Evolutionary conservation across 2,113 vertebrate genomes (phyloP).

Genomic region (Actenoides lindsayi): DNA sequence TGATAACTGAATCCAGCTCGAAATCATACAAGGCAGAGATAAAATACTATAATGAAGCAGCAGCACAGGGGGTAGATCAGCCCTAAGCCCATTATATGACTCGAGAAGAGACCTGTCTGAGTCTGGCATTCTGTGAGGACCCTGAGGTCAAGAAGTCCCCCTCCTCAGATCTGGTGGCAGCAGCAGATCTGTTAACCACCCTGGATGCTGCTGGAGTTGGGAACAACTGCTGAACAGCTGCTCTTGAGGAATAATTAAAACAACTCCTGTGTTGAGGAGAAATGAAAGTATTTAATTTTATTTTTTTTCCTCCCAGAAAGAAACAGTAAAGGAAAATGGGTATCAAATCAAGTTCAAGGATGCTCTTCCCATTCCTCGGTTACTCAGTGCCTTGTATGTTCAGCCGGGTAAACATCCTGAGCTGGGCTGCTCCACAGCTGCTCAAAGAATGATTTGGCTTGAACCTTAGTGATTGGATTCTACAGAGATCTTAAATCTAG

Average conservation of each 20-base stretch:
- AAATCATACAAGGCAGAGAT: neutral
- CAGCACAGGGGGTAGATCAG: neutral
- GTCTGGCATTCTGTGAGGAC: neutral
- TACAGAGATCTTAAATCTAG: neutral
- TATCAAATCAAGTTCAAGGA: neutral
- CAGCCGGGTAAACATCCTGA: neutral
- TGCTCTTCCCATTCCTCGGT: neutral
- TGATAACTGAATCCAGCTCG: neutral
- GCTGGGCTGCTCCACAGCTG: neutral
- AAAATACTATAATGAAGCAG: neutral
- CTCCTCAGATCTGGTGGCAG: neutral
- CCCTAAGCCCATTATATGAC: neutral
- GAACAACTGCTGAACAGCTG: neutral
- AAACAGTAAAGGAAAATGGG: neutral
- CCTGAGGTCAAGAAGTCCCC: neutral
- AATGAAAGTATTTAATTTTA: neutral
- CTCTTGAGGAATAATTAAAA: neutral
- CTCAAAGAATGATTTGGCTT: neutral
- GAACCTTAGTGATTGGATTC: neutral
- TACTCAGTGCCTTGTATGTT: neutral
- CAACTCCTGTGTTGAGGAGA: neutral
- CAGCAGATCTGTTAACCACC: neutral
- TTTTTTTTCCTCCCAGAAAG: neutral
- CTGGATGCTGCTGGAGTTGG: neutral
- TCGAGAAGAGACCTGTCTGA: neutral